Base-by-base conservation (phyloP, 92 coral and sea anemone genomes). In the Ricordea florida region DNA sequence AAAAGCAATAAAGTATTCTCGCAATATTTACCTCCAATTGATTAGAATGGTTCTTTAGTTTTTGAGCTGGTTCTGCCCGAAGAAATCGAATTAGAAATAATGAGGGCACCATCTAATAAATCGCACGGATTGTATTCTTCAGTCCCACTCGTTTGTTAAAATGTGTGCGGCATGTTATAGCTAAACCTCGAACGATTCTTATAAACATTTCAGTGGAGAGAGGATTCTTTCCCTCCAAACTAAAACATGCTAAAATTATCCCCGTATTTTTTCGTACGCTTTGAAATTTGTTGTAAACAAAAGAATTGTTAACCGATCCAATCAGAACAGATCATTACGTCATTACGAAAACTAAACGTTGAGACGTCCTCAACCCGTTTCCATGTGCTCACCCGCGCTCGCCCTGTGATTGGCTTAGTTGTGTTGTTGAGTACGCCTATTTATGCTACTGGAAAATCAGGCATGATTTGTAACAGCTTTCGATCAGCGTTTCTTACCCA, bases 141-240 rank as follows among this genome's bases (percentile, higher is more conserved):
- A 69, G 85, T 42, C 85, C 81, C 10, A 56, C 45, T 1, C 50
- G 74, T 23, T 35, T 85, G 10, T 41, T 79, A 23, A 85, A 66
- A 48, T 63, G 76, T 45, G 44, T 78, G 35, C 38, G 76, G 48
- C 57, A 79, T 64, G 35, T 79, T 25, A 23, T 85, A 3, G 35
- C 67, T 36, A 41, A 29, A 29, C 85, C 79, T 26, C 61, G 77
- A 20, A 49, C 85, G 15, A 25, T 34, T 20, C 41, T 79, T 18
- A 43, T 85, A 23, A 85, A 79, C 47, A 51, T 10, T 10, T 69
- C 90, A 15, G 68, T 78, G 16, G 29, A 69, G 41, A 58, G 23
- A 7, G 77, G 85, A 10, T 1, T 31, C 20, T 85, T 53, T 62
- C 85, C 81, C 30, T 36, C 74, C 25, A 84, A 85, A 85, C 62